Conservation (phyloP, 2,113 vertebrate species). For the Pantherophis guttatus region DNA sequence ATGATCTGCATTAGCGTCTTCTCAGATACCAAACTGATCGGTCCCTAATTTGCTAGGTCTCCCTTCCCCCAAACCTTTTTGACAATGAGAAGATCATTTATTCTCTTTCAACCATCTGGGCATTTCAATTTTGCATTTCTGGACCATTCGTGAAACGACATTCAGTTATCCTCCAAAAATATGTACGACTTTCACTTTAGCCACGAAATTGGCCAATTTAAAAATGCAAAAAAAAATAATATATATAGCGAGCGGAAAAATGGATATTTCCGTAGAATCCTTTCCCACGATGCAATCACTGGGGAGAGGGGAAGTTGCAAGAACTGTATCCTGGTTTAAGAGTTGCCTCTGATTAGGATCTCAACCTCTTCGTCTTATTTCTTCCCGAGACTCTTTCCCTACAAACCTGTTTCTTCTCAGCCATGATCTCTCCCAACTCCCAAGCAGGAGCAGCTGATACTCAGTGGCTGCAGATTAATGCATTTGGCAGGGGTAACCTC, state of each 20-base stretch:
- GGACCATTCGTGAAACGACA: neutral
- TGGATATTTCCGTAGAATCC: neutral
- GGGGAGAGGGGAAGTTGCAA: neutral
- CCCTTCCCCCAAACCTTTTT: neutral
- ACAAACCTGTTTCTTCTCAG: constrained; percentile 13
- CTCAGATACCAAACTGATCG: neutral
- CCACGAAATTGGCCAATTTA: neutral
- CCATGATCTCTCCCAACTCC: neutral
- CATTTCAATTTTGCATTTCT: neutral
- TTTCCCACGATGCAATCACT: neutral
- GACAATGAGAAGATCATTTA: neutral
- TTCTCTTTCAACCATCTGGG: neutral
- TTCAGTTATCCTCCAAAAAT: neutral
- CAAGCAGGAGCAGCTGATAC: constrained; percentile 35
- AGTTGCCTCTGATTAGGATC: neutral
- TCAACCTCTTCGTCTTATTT: neutral
- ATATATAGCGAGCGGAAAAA: neutral
- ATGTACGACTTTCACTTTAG: neutral
- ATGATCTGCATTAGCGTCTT: neutral
- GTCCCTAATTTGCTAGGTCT: neutral
- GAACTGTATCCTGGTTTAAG: neutral
- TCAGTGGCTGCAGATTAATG: constrained; percentile 34
- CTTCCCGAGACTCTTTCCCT: neutral
- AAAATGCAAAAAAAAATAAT: neutral
- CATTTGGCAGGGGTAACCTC: constrained; percentile 20